Percentiles rank a stretch among this genome's conserved stretches.
These are phyloP conservation scores for Corythaixoides concolor DNA, from an alignment of 2,113 vertebrate genomes.

Conservation along the genomic window DNA sequence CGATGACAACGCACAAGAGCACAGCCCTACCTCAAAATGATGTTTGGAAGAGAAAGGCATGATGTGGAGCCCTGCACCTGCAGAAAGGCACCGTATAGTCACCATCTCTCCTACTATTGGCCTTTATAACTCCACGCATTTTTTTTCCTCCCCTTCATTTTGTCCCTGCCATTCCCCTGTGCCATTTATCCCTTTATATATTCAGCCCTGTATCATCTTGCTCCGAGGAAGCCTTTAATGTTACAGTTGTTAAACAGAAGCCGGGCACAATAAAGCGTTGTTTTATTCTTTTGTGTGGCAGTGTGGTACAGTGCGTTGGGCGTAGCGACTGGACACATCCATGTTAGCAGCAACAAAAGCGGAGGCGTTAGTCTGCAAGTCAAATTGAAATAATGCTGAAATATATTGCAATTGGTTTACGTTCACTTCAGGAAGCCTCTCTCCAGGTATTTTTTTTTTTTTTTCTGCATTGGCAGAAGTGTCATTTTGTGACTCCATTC, in stretches of 20 bases:
- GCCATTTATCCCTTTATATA: background rate
- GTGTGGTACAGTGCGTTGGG: background rate
- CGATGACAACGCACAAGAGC: background rate
- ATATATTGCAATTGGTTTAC: background rate
- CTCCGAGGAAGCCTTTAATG: background rate
- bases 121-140: background rate
- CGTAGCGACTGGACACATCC: background rate
- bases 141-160: background rate
- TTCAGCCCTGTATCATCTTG: background rate
- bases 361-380: background rate
- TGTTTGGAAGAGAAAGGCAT: background rate
- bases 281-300: background rate
- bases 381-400: background rate
- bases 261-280: constrained; percentile 37
- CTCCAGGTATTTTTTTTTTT: background rate
- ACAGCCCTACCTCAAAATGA: background rate
- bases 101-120: background rate
- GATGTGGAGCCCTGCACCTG: background rate
- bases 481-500: background rate
- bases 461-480: background rate
- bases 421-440: constrained; percentile 8
- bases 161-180: background rate
- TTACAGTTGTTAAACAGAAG: background rate
- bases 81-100: background rate
- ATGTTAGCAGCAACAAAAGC: background rate